Base-by-base conservation (phyloP, 1,140 invertebrate genomes). In the Pollicipes pollicipes region DNA sequence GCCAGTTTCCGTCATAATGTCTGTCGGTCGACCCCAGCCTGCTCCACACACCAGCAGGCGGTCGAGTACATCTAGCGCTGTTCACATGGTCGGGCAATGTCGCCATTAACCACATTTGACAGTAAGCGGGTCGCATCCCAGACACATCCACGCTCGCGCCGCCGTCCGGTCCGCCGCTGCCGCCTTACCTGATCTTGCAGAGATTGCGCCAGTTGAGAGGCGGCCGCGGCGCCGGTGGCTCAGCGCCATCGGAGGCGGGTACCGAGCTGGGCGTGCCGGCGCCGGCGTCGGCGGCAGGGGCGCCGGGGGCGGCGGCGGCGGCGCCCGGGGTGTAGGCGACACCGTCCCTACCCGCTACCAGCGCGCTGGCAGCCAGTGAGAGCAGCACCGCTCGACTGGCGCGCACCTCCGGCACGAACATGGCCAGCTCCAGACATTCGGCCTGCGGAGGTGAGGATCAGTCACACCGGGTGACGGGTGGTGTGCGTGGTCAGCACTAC, bases 341-440 rank as follows among this genome's bases (percentile, higher is more conserved):
- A 21, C 89, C 90, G 79, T 91, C 88, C 71, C 89, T 83, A 70
- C 88, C 86, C 69, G 90, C 83, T 67, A 96, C 83, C 82, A 90
- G 93, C 75, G 91, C 89, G 81, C 93, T 93, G 78, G 90, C 88
- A 75, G 95, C 88, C 73, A 98, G 82, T n/a, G 91, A 87, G 71
- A 90, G 78, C 6, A 97, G 79, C 72, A 93, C 86, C 74, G 89
- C 84, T 71, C 89, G 85, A 74, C 88, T 91, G 0, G 93, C 93
- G 77, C 91, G 93, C 16, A 91, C 90, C 82, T 95, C 92, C 0
- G 94, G 93, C 66, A 97, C 82, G 78, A 90, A 95, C 58, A 97
- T 81, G 68, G 88, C 87, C 77, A 95, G 85, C 79, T 95, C 93
- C 37, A 95, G 87, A 72, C 89, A 90, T 80, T 97, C 94, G 16